Evolutionary conservation across 2,113 vertebrate genomes (phyloP), one percentile per base, ranked within the genome.

Genomic region (Anser cygnoides): DNA sequence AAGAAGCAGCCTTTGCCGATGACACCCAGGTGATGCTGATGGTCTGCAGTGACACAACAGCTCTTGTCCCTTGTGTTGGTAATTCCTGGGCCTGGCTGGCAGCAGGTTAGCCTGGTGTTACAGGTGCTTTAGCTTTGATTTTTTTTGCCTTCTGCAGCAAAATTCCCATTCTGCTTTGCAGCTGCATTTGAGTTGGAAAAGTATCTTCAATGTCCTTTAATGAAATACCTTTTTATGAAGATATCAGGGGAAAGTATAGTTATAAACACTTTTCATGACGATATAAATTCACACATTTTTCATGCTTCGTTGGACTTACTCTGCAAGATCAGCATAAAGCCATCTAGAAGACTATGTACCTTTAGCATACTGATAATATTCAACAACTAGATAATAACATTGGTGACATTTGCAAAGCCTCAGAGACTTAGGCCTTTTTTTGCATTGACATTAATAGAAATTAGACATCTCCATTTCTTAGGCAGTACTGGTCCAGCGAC

Each of bases 271-370:
- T 76, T 84, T 91, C 74, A 49, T 23, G 70, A 28, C 37, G 62
- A 29, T 10, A 85, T 94, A 89, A 95, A 95, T 92, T 87, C 77
- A 44, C 58, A 57, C 50, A 29, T 89, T 93, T 66, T 94, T 92
- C 80, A 83, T 89, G 75, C 84, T 93, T 87, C 77, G 26, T 89
- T 92, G 49, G 70, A 35, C 54, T 84, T 65, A 26, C 9, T 87
- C 92, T 91, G 77, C 80, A 80, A 74, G 78, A 79, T 94, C 91
- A 93, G 87, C 84, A 79, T 82, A 91, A 92, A 94, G 65, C 65
- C 65, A 57, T 81, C 84, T 59, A 72, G 87, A 81, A 85, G 84
- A 85, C 35, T 70, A 58, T 84, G 92, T 90, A 84, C 88, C 83
- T 90, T 93, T 25, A 87, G 62, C 84, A 65, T 50, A 55, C 43